A percentile compares a stretch with the other conserved stretches of the same genome.
phyloP scores from a whole-genome alignment of 2,888 invertebrate genomes.

The Hermaeophaga mercurialis region DNA sequence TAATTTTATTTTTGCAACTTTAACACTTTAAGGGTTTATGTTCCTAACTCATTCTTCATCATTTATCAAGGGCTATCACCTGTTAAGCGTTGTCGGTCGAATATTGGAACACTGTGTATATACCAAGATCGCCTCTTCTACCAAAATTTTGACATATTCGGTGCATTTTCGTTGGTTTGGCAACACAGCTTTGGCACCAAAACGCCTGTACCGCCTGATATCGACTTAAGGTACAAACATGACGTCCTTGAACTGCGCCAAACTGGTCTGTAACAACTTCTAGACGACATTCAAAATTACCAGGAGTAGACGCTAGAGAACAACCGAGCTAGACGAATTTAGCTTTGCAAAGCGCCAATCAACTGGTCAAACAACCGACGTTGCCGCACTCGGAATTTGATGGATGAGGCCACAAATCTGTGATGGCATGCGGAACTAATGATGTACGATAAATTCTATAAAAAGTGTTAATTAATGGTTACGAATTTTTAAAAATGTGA shows the following conservation, averaged over 20 bases:
- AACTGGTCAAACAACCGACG: neutral
- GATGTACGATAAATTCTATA: neutral
- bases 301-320: conserved; percentile 21
- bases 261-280: conserved; percentile 38
- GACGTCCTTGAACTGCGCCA: conserved; percentile 41
- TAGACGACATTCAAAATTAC: conserved; percentile 30
- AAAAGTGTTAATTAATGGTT: too few species aligned
- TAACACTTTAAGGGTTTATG: too few species aligned
- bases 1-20: too few species aligned
- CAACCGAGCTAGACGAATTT: conserved; percentile 4
- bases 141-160: too few species aligned
- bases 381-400: neutral
- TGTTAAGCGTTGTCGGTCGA: too few species aligned
- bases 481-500: too few species aligned
- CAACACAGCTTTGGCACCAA: neutral
- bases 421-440: conserved; percentile 15
- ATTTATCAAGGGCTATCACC: too few species aligned
- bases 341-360: conserved; percentile 3
- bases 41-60: too few species aligned
- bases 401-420: neutral
- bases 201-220: neutral
- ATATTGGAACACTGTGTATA: too few species aligned
- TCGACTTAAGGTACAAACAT: conserved; percentile 24
- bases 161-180: too few species aligned
- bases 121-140: too few species aligned